Conservation (phyloP, 2,113 vertebrate genomes). For the Phrynosoma blainvillii region DNA sequence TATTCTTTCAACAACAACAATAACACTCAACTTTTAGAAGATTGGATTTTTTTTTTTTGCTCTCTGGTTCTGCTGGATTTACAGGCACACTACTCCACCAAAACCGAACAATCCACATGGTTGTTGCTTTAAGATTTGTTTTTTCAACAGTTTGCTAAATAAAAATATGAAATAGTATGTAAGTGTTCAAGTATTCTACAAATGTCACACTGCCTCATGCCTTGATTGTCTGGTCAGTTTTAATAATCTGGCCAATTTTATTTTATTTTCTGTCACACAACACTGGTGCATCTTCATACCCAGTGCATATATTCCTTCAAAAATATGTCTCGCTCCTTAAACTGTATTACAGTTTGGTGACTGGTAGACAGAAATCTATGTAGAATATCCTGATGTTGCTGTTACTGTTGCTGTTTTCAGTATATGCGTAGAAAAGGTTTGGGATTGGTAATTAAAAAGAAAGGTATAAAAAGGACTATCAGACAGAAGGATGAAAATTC, state of each 20-base stretch:
- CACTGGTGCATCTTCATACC: neutral
- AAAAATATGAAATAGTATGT: too few species aligned
- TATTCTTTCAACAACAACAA: too few species aligned
- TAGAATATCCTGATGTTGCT: neutral
- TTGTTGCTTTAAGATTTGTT: too few species aligned
- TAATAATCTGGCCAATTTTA: conserved; percentile 1
- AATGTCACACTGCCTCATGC: neutral
- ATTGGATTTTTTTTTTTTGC: too few species aligned
- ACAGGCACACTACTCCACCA: too few species aligned
- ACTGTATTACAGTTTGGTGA: neutral
- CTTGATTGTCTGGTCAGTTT: neutral
- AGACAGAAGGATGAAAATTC: neutral
- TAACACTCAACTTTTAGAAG: too few species aligned
- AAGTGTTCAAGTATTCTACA: neutral
- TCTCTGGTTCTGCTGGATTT: too few species aligned
- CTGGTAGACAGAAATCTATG: neutral
- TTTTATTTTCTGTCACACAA: neutral
- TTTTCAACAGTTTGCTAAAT: too few species aligned
- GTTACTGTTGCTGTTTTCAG: neutral
- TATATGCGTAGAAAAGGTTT: neutral
- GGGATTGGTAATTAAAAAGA: neutral
- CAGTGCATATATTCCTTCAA: neutral
- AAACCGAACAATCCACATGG: too few species aligned
- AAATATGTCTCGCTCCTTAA: neutral
- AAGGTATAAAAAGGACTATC: neutral